A percentile compares a stretch with the other conserved stretches of the same genome.
Conservation (phyloP, 1,140 invertebrate species). For the Drosophila seguyi region DNA sequence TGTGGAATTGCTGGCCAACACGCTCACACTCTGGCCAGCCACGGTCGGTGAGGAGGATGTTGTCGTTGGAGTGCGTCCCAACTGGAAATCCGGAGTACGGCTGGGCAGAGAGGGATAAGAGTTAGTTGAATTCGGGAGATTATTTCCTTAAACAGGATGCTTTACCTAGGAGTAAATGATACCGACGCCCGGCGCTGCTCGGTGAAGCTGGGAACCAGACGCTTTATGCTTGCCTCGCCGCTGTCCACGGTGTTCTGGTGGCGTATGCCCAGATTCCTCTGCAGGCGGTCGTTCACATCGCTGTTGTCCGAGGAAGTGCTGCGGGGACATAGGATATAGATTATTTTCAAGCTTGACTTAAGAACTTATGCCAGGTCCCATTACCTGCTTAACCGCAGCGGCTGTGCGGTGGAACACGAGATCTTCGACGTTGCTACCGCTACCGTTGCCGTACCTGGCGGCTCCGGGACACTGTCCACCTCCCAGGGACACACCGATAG, state of each 20-base stretch:
- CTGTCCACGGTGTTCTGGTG: slow-evolving; percentile 88
- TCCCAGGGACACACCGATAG: slow-evolving; percentile 74
- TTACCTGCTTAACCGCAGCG: slow-evolving; percentile 66
- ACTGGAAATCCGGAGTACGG: slow-evolving; percentile 41
- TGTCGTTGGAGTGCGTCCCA: slow-evolving; percentile 24
- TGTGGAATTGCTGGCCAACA: slow-evolving; percentile 24
- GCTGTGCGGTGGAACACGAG: slow-evolving; percentile 15
- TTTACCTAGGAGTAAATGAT: slow-evolving; percentile 73
- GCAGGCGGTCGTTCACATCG: slow-evolving; percentile 87
- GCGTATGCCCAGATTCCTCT: slow-evolving; percentile 87
- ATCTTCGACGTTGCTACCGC: slow-evolving; percentile 18
- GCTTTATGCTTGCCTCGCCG: slow-evolving; percentile 67
- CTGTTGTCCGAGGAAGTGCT: slow-evolving; percentile 90
- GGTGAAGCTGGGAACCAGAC: slow-evolving; percentile 66
- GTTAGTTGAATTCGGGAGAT: background rate
- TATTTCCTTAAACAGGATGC: no score
- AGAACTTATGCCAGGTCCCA: no score
- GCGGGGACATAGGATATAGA: background rate
- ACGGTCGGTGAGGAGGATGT: slow-evolving; percentile 36
- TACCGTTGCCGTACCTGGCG: background rate
- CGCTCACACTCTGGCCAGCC: slow-evolving; percentile 3
- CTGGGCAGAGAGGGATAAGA: background rate
- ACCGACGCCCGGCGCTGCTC: slow-evolving; percentile 85
- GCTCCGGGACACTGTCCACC: slow-evolving; percentile 42
- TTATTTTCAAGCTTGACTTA: background rate